These are phyloP conservation scores for Parasteatoda tepidariorum DNA, from an alignment of 1,140 invertebrate genomes.

Conservation along the genomic window DNA sequence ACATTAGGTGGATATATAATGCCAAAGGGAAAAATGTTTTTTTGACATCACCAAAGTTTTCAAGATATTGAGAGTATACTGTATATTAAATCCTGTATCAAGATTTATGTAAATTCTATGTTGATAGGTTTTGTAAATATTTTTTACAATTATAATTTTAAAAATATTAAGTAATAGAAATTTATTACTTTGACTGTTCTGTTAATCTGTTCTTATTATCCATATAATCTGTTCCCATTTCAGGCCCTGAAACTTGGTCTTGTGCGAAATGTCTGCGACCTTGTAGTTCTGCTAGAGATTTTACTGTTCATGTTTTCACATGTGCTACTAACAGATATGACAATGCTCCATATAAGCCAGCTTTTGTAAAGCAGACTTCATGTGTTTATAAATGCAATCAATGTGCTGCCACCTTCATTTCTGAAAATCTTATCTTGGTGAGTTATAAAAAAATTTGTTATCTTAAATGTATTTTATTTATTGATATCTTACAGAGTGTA, in stretches of 20 bases:
- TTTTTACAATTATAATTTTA: too few relatives aligned
- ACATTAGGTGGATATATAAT: too few relatives aligned
- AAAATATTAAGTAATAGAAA: too few relatives aligned
- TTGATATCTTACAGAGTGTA: too few relatives aligned
- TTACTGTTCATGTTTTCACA: slow-evolving; percentile 62
- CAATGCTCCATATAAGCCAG: background rate
- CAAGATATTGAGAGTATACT: too few relatives aligned
- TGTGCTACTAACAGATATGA: slow-evolving; percentile 44
- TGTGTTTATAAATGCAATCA: slow-evolving; percentile 46
- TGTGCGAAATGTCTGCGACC: slow-evolving; percentile 62
- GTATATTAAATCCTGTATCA: too few relatives aligned
- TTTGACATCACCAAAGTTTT: too few relatives aligned
- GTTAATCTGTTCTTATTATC: too few relatives aligned
- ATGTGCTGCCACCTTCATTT: slow-evolving; percentile 36
- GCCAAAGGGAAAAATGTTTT: too few relatives aligned
- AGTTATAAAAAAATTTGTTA: background rate
- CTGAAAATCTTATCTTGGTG: slow-evolving; percentile 55
- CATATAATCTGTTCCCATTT: background rate
- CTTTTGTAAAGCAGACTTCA: slow-evolving; percentile 7
- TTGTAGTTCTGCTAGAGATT: slow-evolving; percentile 59
- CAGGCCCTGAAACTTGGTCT: slow-evolving; percentile 61
- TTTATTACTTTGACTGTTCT: too few relatives aligned
- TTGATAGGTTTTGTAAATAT: too few relatives aligned
- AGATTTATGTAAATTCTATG: too few relatives aligned
- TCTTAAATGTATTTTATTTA: background rate